phyloP scores from a whole-genome alignment of 2,113 vertebrate genomes.

The Marmota monax region DNA sequence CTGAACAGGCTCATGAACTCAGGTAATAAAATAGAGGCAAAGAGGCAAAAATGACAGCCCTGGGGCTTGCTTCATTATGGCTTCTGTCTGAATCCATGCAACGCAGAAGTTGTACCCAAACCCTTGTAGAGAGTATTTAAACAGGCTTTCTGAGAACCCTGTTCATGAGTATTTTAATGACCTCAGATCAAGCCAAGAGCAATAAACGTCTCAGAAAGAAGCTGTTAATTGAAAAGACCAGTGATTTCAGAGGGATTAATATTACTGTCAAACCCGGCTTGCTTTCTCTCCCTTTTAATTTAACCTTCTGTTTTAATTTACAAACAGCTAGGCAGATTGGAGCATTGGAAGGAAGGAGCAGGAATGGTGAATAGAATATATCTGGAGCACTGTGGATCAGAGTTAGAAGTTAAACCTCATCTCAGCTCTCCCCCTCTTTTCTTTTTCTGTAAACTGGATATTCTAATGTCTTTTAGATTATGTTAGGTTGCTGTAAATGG shows the following conservation, averaged over 20 bases:
- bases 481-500: neutral
- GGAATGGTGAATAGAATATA: neutral
- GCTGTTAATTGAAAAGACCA: conserved; percentile 75
- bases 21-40: conserved; percentile 68
- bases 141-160: conserved; percentile 42
- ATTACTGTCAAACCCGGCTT: conserved; percentile 60
- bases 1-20: conserved; percentile 58
- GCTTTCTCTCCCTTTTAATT: conserved; percentile 72
- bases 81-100: conserved; percentile 24
- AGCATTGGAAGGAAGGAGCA: neutral
- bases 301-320: conserved; percentile 78
- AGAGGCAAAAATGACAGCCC: conserved; percentile 35
- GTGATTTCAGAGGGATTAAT: conserved; percentile 75
- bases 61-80: conserved; percentile 37
- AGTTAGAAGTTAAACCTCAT: neutral
- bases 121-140: conserved; percentile 36
- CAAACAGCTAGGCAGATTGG: conserved; percentile 44
- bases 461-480: neutral
- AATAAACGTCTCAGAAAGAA: conserved; percentile 74
- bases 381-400: neutral
- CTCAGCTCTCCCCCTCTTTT: neutral
- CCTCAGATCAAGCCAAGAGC: conserved; percentile 67
- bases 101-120: neutral
- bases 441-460: neutral
- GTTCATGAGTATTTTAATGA: conserved; percentile 71